phyloP scores from a whole-genome alignment of 2,113 vertebrate species.

The Mobula birostris region DNA sequence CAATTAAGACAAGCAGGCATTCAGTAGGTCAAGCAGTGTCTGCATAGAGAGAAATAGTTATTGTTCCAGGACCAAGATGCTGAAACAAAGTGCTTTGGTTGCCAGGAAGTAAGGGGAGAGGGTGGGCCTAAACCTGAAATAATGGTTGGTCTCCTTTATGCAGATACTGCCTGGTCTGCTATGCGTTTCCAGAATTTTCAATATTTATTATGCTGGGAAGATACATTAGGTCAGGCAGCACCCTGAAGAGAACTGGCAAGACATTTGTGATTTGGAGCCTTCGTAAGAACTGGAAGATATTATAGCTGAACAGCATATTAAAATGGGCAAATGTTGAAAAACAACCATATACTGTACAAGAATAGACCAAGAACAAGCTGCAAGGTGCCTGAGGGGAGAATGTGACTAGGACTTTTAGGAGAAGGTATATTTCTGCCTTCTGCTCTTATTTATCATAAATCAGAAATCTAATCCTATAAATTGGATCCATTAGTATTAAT shows the following conservation, averaged over 20 bases:
- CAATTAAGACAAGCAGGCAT: background rate
- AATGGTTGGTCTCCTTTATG: too few species aligned
- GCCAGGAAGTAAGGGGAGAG: too few species aligned
- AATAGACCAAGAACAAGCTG: background rate
- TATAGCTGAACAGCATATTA: background rate
- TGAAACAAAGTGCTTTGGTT: too few species aligned
- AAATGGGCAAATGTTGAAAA: background rate
- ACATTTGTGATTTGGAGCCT: background rate
- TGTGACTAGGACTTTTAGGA: background rate
- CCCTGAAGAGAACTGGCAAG: background rate
- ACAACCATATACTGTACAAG: background rate
- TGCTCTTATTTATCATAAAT: background rate
- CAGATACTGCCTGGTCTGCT: too few species aligned
- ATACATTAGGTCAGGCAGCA: background rate
- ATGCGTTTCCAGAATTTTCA: too few species aligned
- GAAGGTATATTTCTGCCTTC: background rate
- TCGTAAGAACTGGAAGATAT: background rate
- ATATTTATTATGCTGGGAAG: background rate
- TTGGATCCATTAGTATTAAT: too few species aligned
- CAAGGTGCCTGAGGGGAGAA: background rate
- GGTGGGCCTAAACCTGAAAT: too few species aligned
- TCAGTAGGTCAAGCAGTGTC: too few species aligned
- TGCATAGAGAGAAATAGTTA: too few species aligned
- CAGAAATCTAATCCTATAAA: background rate
- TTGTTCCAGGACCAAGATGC: too few species aligned